Percentiles rank a stretch among this genome's conserved stretches.
Evolutionary conservation across 2,888 invertebrate species (phyloP).

Genomic region (Orthosia cruda): DNA sequence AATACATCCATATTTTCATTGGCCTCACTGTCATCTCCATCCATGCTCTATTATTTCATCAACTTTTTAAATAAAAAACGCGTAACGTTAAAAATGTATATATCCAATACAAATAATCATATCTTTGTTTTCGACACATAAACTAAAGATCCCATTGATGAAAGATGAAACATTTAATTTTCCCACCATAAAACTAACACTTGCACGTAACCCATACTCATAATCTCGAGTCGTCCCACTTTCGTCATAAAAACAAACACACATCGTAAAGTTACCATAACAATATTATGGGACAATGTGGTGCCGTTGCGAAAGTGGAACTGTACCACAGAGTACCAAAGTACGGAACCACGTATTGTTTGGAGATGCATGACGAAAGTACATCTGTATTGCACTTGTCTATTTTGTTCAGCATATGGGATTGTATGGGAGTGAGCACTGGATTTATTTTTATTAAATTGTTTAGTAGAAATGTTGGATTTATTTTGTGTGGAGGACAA

Average conservation of each 20-base stretch:
- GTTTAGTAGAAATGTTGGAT: background rate
- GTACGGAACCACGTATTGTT: slow-evolving; percentile 72
- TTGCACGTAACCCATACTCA: slow-evolving; percentile 71
- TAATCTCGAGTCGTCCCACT: slow-evolving; percentile 82
- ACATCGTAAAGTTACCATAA: slow-evolving; percentile 77
- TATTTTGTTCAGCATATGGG: slow-evolving; percentile 55
- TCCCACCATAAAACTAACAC: slow-evolving; percentile 78
- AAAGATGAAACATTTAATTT: slow-evolving; percentile 56
- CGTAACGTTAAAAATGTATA: too few species aligned
- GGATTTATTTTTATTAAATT: slow-evolving; percentile 10
- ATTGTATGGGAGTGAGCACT: slow-evolving; percentile 14
- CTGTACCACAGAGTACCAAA: slow-evolving; percentile 35
- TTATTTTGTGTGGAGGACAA: too few species aligned
- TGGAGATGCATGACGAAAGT: slow-evolving; percentile 75
- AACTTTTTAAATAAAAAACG: background rate
- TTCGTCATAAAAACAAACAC: slow-evolving; percentile 82
- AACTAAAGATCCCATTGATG: slow-evolving; percentile 30
- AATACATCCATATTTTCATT: background rate
- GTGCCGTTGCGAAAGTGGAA: slow-evolving; percentile 74
- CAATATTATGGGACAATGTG: slow-evolving; percentile 72
- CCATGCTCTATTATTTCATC: background rate
- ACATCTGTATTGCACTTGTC: slow-evolving; percentile 66
- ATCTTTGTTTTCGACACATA: slow-evolving; percentile 18
- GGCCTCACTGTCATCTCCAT: background rate
- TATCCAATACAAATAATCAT: background rate